phyloP scores from a whole-genome alignment of 2,113 vertebrate species.

The Lophius piscatorius region DNA sequence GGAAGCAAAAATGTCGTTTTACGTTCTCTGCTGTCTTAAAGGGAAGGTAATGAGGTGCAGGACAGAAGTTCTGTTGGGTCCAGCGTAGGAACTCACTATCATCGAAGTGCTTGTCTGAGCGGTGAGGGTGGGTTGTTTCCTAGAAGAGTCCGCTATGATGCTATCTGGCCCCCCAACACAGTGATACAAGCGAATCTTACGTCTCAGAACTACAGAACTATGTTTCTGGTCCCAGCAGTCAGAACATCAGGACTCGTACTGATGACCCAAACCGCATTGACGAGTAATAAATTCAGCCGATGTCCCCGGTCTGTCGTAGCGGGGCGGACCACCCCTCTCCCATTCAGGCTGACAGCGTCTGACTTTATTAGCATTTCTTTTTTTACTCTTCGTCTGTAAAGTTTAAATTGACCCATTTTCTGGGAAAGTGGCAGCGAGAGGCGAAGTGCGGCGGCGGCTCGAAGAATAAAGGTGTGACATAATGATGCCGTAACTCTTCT shows the following conservation, averaged over 20 bases:
- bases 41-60: constrained; percentile 57
- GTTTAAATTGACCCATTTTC: constrained; percentile 54
- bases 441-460: constrained; percentile 18
- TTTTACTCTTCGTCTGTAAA: constrained; percentile 31
- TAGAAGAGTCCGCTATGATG: constrained; percentile 30
- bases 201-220: constrained; percentile 19
- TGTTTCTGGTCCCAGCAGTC: constrained; percentile 15
- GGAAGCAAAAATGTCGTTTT: constrained; percentile 18
- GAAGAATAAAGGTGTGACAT: constrained; percentile 34
- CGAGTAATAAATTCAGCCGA: constrained; percentile 15
- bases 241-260: constrained; percentile 16
- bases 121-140: constrained; percentile 25
- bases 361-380: constrained; percentile 25
- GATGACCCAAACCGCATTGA: constrained; percentile 34
- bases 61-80: constrained; percentile 26
- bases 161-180: constrained; percentile 14
- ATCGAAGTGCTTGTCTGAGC: constrained; percentile 29
- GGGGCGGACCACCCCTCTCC: too few relatives aligned
- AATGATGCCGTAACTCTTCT: too few relatives aligned
- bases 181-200: constrained; percentile 15
- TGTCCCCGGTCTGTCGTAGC: too few relatives aligned
- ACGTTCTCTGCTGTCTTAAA: constrained; percentile 35
- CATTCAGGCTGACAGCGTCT: constrained; percentile 9
- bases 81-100: constrained; percentile 60
- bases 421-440: constrained; percentile 17